Percentiles rank a stretch among this genome's conserved stretches.
These are phyloP conservation scores for Thymelicus lineola DNA, from an alignment of 2,888 invertebrate species.

Conservation along the genomic window DNA sequence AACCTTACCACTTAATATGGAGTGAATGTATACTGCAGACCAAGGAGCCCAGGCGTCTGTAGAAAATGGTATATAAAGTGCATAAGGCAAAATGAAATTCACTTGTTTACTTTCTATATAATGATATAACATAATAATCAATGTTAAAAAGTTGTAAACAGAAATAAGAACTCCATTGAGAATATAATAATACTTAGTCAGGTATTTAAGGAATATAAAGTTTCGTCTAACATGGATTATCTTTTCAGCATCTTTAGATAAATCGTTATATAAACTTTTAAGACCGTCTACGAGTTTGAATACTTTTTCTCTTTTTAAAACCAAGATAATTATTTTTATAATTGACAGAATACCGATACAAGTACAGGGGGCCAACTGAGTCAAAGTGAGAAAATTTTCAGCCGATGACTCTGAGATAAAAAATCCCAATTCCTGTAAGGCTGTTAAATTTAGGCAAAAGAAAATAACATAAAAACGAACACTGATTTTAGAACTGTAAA, in stretches of 20 bases:
- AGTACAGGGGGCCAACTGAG: slow-evolving; percentile 62
- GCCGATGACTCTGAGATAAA: slow-evolving; percentile 59
- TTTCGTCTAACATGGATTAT: slow-evolving; percentile 52
- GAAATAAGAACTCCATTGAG: slow-evolving; percentile 63
- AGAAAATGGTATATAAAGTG: slow-evolving; percentile 64
- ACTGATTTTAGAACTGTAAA: slow-evolving; percentile 46
- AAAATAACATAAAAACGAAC: slow-evolving; percentile 52
- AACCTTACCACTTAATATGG: slow-evolving; percentile 60
- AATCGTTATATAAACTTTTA: slow-evolving; percentile 51
- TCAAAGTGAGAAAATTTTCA: slow-evolving; percentile 64
- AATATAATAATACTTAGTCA: slow-evolving; percentile 66
- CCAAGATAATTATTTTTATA: slow-evolving; percentile 56
- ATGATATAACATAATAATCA: slow-evolving; percentile 57
- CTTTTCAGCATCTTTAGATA: slow-evolving; percentile 52
- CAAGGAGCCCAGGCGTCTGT: slow-evolving; percentile 61
- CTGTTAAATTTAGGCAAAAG: slow-evolving; percentile 48
- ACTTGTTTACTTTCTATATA: slow-evolving; percentile 54
- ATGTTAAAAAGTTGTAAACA: slow-evolving; percentile 68
- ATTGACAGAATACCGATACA: slow-evolving; percentile 58
- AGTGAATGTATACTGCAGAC: slow-evolving; percentile 59
- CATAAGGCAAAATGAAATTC: slow-evolving; percentile 60
- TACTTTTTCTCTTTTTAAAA: slow-evolving; percentile 49
- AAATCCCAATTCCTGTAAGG: slow-evolving; percentile 54
- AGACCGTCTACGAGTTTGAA: slow-evolving; percentile 55
- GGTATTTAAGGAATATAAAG: slow-evolving; percentile 53